Base-by-base conservation (phyloP, 2,797 vertebrate species). In the Benthosema pterotum region DNA sequence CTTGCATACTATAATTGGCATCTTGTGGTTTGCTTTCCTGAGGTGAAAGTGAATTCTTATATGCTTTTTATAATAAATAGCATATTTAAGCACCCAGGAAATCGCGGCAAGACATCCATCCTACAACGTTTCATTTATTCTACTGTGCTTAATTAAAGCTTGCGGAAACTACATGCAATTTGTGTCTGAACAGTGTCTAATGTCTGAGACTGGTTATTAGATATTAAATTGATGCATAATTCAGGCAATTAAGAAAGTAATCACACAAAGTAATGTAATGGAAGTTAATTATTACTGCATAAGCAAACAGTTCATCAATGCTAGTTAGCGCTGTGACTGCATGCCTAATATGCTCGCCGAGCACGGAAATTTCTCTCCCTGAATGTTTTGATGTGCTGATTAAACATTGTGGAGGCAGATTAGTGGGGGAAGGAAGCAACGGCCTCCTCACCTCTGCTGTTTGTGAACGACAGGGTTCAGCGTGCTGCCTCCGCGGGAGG, bases 141-240 rank as follows among this genome's bases (percentile, higher is more conserved):
- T 95, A 93, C 94, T 93, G 94, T 96, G 96, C 96, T 98, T 99
- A 98, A 99, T 99, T 98, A 98, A 96, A 95, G 95, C 93, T n/a
- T 84, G 22, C 90, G 94, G 95, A 96, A 98, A 96, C 95, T 94
- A 93, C 93, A 92, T 93, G 95, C 96, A 96, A 96, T 98, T 97
- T 98, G 96, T 96, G 97, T 97, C 96, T 98, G 94, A 96, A 94
- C 95, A 96, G 95, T 96, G 96, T 97, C 96, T 99, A 95, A 98
- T 98, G 98, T 96, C 94, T 98, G 95, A 95, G 95, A 95, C 96
- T 98, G 96, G 94, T 99, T 99, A 98, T 99, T 99, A 99, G 97
- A 99, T 99, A 99, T 99, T 98, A 99, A 99, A 99, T 99, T 98
- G 97, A 99, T 99, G 97, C 97, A 99, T 99, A 99, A 99, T 99